Percentiles rank a stretch among this genome's conserved stretches.
Evolutionary conservation across 2,797 vertebrate species (phyloP).

Genomic region (Octomys mimax): DNA sequence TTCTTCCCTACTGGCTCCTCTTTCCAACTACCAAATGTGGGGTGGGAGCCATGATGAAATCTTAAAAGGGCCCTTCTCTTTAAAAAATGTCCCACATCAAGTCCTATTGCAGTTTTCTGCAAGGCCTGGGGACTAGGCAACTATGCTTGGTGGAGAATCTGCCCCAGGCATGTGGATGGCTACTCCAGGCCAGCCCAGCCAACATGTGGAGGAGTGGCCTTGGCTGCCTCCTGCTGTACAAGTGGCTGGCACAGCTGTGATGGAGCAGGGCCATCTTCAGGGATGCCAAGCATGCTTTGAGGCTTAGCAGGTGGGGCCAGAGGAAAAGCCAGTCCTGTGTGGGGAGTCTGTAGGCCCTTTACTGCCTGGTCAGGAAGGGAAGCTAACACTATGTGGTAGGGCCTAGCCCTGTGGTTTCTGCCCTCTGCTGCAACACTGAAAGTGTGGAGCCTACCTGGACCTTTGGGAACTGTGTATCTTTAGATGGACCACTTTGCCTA

Average conservation of each 20-base stretch:
- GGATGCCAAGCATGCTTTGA: slow-evolving; percentile 47
- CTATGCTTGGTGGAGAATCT: slow-evolving; percentile 15
- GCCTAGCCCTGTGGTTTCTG: not conserved
- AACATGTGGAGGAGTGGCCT: slow-evolving; percentile 24
- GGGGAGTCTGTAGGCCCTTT: not conserved
- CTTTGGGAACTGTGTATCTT: not conserved
- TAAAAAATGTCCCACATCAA: not conserved
- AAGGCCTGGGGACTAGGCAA: not conserved
- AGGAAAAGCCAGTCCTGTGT: not conserved
- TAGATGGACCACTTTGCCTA: not conserved
- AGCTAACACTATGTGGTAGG: not conserved
- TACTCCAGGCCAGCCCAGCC: slow-evolving; percentile 11
- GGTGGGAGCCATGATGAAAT: not conserved
- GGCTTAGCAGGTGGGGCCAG: slow-evolving; percentile 61
- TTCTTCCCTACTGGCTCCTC: not conserved
- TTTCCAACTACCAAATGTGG: not conserved
- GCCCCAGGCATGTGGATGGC: not conserved
- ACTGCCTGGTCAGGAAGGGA: not conserved
- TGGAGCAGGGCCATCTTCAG: not conserved
- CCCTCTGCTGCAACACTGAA: not conserved
- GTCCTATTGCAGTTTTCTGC: not conserved
- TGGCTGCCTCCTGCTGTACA: slow-evolving; percentile 10
- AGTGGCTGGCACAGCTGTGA: slow-evolving; percentile 14
- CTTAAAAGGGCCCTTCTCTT: not conserved
- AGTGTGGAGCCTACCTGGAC: not conserved